Percentiles rank a stretch among this genome's conserved stretches.
These are phyloP conservation scores for Lichenostomus cassidix DNA, from an alignment of 2,113 vertebrate species.

Conservation along the genomic window DNA sequence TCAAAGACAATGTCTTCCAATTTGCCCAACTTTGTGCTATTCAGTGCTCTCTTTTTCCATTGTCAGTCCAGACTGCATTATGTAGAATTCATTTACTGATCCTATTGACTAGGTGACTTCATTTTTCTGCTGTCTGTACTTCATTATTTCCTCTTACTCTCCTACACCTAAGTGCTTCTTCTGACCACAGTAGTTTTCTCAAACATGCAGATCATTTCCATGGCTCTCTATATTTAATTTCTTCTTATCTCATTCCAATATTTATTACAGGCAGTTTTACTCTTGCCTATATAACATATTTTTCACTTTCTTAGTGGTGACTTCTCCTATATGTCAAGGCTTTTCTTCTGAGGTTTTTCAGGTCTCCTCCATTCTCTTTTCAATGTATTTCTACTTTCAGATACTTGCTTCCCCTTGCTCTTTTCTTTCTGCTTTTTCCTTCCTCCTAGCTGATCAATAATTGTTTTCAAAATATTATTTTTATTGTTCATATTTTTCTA, in stretches of 20 bases:
- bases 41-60: neutral
- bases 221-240: neutral
- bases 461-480: neutral
- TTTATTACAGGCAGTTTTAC: neutral
- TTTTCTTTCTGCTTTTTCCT: neutral
- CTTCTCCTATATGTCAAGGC: neutral
- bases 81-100: neutral
- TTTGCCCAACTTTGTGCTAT: neutral
- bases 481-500: neutral
- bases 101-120: neutral
- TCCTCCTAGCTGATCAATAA: neutral
- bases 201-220: neutral
- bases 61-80: neutral
- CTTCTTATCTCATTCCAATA: neutral
- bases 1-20: neutral
- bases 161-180: neutral
- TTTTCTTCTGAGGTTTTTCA: neutral
- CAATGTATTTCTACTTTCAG: neutral
- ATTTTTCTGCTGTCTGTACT: neutral
- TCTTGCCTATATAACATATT: neutral
- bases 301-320: neutral
- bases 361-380: neutral
- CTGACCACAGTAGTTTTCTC: neutral
- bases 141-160: constrained; percentile 11
- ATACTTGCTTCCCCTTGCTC: neutral